phyloP scores from a whole-genome alignment of 2,888 invertebrate genomes.

The Heliconius aoede region DNA sequence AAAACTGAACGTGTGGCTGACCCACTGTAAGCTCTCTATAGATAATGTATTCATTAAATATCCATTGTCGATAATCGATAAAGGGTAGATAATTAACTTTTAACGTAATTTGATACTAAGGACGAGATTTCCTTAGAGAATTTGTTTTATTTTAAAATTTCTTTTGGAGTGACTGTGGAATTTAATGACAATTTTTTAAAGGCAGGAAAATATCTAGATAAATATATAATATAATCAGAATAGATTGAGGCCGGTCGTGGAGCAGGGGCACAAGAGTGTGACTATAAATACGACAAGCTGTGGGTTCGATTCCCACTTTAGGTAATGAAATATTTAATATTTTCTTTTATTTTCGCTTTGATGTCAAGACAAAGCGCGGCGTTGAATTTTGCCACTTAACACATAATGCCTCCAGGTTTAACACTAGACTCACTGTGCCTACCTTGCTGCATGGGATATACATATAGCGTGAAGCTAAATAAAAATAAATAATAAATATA shows the following conservation, averaged over 20 bases:
- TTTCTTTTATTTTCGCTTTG: no score
- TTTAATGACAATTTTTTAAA: neutral
- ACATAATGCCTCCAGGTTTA: no score
- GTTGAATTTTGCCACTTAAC: no score
- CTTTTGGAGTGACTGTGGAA: no score
- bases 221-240: no score
- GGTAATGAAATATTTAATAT: no score
- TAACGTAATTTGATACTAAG: neutral
- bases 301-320: neutral
- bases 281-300: neutral
- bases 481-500: no score
- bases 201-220: neutral
- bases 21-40: constrained; percentile 3
- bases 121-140: neutral
- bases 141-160: neutral
- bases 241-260: no score
- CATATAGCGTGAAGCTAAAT: neutral
- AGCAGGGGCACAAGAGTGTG: neutral
- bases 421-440: neutral
- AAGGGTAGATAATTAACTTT: neutral
- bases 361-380: no score
- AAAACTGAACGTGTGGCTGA: constrained; percentile 33
- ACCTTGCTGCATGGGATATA: neutral
- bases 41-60: neutral
- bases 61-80: neutral